A percentile compares a stretch with the other conserved stretches of the same genome.
These are phyloP conservation scores for Rhinogobio ventralis DNA, from an alignment of 2,797 vertebrate genomes.

Conservation along the genomic window DNA sequence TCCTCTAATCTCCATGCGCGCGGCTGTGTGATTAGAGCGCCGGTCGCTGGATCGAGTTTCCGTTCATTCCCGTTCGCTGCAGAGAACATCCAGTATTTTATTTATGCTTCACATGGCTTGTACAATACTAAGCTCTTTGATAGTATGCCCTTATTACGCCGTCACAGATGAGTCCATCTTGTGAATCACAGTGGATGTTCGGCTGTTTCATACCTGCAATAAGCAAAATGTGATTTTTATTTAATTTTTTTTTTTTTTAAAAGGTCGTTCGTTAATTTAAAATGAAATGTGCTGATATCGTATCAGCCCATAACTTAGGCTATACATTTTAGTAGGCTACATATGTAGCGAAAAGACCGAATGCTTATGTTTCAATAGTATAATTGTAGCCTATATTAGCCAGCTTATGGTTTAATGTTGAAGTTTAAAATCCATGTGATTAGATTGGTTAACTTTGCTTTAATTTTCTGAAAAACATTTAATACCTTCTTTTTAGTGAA, in stretches of 20 bases:
- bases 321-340: background rate
- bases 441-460: background rate
- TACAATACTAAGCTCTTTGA: slow-evolving; percentile 53
- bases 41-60: slow-evolving; percentile 78
- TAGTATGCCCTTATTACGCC: slow-evolving; percentile 41
- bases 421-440: background rate
- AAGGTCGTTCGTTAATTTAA: background rate
- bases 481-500: background rate
- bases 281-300: background rate
- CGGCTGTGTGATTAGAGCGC: slow-evolving; percentile 80
- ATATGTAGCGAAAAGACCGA: background rate
- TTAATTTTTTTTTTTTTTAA: too few species aligned
- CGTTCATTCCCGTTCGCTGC: slow-evolving; percentile 20
- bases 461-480: background rate
- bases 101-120: slow-evolving; percentile 50
- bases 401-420: background rate
- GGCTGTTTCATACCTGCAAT: background rate
- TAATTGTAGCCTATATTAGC: background rate
- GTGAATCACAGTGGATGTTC: background rate
- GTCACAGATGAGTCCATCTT: slow-evolving; percentile 9
- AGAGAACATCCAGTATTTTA: slow-evolving; percentile 72
- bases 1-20: slow-evolving; percentile 81
- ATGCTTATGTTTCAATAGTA: background rate
- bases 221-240: background rate
- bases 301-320: too few species aligned